Base-by-base conservation (phyloP, 1,140 invertebrate species). In the Drosophila lini region DNA sequence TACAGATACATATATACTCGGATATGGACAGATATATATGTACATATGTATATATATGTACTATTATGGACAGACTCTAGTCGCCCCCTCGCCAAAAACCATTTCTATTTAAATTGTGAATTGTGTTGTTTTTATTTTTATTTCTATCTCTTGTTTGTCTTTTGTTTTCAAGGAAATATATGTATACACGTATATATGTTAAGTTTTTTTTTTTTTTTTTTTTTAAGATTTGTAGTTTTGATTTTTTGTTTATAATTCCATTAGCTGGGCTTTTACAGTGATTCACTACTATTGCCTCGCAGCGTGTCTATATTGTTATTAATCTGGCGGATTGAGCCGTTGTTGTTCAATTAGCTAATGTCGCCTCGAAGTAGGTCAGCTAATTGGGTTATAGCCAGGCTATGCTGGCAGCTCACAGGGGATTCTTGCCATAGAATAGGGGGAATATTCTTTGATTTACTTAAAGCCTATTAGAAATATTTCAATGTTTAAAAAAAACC, bases 41-140 rank as follows among this genome's bases (percentile, higher is more conserved):
- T 40, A 73, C 41, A 59, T 68, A 7, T 19, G 28, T 28, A 52
- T 42, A 7, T 19, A 36, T 28, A 52, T 42, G 40, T 34, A 16
- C 38, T 28, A 41, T 64, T 68, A 44, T 69, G 65, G 65, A 67
- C 44, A 65, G 44, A 64, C 59, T 31, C 22, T 48, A 41, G 41
- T 67, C 60, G 38, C 65, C 47, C 31, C 38, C 64, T 68, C 65
- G 65, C 65, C 65, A 68, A 68, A 68, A 69, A 69, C 59, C 59
- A 69, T 69, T 53, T 67, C 22, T 69, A 69, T 69, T 53, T 62
- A 55, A 55, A 38, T 55, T 53, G 50, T 22, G 55, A 57, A 57
- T 16, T 61, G 58, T 42, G 22, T 22, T 48, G 32, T 47, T 63
- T 31, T 34, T 52, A 19, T 55, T 38, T 52, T 1, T 53, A 2